These are phyloP conservation scores for Alectura lathami DNA, from an alignment of 2,113 vertebrate genomes.

Conservation along the genomic window DNA sequence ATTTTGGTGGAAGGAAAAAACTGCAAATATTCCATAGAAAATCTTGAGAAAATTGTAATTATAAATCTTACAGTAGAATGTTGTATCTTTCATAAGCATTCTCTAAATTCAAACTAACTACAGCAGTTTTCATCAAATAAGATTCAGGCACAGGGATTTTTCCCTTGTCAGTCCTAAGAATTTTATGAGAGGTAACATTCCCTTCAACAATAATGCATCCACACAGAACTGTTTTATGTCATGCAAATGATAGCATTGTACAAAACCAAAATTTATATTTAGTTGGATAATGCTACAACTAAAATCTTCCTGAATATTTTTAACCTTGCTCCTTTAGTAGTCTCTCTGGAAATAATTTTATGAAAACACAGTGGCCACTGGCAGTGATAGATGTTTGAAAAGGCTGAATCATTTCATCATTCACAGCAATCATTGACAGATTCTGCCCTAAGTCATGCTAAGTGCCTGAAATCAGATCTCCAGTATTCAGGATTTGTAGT, in stretches of 20 bases:
- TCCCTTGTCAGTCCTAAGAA: not conserved
- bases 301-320: not conserved
- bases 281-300: not conserved
- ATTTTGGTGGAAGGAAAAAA: not conserved
- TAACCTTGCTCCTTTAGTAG: not conserved
- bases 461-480: not conserved
- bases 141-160: not conserved
- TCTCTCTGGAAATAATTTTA: not conserved
- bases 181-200: not conserved
- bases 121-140: not conserved
- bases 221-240: not conserved
- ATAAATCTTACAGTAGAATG: not conserved
- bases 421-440: not conserved
- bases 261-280: not conserved
- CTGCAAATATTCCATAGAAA: not conserved
- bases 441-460: not conserved
- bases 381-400: not conserved
- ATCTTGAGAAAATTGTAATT: not conserved
- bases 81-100: not conserved
- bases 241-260: not conserved
- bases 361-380: not conserved
- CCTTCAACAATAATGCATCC: not conserved
- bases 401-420: not conserved
- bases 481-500: not conserved
- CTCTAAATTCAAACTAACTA: not conserved